A percentile compares a stretch with the other conserved stretches of the same genome.
phyloP scores from a whole-genome alignment of 2,888 invertebrate species.

The Oxystoma pomonae region DNA sequence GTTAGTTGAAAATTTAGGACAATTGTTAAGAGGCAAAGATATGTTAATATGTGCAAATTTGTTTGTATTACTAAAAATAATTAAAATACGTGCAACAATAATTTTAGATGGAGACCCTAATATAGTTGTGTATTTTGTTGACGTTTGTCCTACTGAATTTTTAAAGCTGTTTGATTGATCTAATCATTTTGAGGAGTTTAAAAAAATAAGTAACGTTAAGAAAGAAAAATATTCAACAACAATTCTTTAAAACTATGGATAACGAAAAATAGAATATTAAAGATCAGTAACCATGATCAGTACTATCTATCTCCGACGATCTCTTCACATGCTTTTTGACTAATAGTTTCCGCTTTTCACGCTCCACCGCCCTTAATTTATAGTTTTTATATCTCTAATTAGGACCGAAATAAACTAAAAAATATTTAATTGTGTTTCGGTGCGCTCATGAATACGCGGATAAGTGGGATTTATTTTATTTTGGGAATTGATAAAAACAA shows the following conservation, averaged over 20 bases:
- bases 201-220: too few relatives aligned
- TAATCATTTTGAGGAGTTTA: too few relatives aligned
- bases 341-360: constrained; percentile 40
- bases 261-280: background rate
- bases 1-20: too few relatives aligned
- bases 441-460: constrained; percentile 21
- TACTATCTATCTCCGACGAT: constrained; percentile 22
- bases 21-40: too few relatives aligned
- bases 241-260: background rate
- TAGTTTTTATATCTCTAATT: constrained; percentile 34
- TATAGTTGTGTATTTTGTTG: too few relatives aligned
- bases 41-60: too few relatives aligned
- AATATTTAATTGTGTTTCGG: constrained; percentile 20
- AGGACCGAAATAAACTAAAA: constrained; percentile 28
- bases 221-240: too few relatives aligned
- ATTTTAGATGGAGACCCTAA: too few relatives aligned
- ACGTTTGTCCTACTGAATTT: too few relatives aligned
- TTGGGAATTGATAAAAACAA: constrained; percentile 22
- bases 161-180: too few relatives aligned
- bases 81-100: too few relatives aligned
- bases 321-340: constrained; percentile 33
- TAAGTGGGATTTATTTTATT: constrained; percentile 21
- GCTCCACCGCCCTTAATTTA: constrained; percentile 37
- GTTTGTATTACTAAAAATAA: too few relatives aligned
- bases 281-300: background rate